phyloP scores from a whole-genome alignment of 1,140 invertebrate species.

The Drosophila athabasca region DNA sequence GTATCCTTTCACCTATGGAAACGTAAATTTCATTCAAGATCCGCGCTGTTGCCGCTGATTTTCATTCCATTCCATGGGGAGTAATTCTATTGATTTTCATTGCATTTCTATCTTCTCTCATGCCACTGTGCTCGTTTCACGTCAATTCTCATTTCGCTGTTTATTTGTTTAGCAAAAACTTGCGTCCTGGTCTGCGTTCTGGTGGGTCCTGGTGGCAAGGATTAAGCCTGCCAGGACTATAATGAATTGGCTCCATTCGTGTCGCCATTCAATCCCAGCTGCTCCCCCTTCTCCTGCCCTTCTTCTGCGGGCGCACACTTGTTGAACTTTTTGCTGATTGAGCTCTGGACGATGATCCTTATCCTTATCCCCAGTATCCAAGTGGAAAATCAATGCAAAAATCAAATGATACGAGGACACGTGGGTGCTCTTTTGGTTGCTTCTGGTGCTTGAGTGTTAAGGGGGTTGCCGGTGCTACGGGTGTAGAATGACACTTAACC shows the following conservation, averaged over 20 bases:
- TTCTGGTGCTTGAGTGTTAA: too few relatives aligned
- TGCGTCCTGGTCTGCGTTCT: too few relatives aligned
- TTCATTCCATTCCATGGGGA: too few relatives aligned
- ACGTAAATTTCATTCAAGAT: too few relatives aligned
- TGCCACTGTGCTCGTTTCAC: constrained; percentile 5
- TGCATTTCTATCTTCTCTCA: background rate
- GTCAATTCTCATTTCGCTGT: constrained; percentile 48
- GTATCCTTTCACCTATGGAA: too few relatives aligned
- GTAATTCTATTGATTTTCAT: background rate
- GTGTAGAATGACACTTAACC: constrained; percentile 16
- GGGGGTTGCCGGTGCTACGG: background rate
- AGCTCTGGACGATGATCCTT: constrained; percentile 14
- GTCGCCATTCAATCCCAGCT: too few relatives aligned
- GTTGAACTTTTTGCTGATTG: constrained; percentile 31
- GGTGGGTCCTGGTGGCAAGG: too few relatives aligned
- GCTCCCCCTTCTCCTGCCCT: too few relatives aligned
- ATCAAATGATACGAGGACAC: constrained; percentile 20
- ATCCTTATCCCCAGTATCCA: background rate
- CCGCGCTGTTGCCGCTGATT: too few relatives aligned
- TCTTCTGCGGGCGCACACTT: constrained; percentile 12
- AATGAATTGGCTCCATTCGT: too few relatives aligned
- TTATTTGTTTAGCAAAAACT: constrained; percentile 32
- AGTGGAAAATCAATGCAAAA: constrained; percentile 61
- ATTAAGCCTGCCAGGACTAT: too few relatives aligned
- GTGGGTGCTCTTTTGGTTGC: too few relatives aligned